Evolutionary conservation across 2,888 invertebrate species (phyloP).

Genomic region (Allacma fusca): DNA sequence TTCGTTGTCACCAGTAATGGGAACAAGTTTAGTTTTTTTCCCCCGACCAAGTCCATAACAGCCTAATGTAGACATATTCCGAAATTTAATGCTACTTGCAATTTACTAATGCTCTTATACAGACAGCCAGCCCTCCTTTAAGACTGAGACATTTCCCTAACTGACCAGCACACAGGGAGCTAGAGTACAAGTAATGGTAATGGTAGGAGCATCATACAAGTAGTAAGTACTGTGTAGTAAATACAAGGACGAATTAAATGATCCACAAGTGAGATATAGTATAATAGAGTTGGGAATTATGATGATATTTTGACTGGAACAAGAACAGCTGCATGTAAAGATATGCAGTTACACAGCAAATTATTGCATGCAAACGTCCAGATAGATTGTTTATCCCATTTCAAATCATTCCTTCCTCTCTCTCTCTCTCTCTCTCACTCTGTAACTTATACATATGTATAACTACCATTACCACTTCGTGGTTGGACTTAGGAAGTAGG

Average conservation of each 20-base stretch:
- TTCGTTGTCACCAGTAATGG: no score
- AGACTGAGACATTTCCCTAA: no score
- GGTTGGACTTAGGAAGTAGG: slow-evolving; percentile 9
- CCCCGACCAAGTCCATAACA: no score
- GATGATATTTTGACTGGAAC: slow-evolving; percentile 38
- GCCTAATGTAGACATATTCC: no score
- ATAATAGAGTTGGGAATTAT: slow-evolving; percentile 27
- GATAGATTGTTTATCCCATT: slow-evolving; percentile 36
- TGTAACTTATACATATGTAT: neutral
- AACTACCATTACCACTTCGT: neutral
- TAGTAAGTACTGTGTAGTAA: no score
- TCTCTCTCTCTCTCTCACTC: neutral
- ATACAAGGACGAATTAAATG: neutral
- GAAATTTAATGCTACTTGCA: no score
- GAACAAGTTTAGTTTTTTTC: no score
- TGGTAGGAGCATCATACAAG: no score
- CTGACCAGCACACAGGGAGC: no score
- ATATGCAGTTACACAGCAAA: slow-evolving; percentile 38
- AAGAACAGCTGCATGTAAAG: slow-evolving; percentile 33
- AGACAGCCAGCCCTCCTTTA: no score
- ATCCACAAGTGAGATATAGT: slow-evolving; percentile 21
- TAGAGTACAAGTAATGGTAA: no score
- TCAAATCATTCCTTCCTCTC: slow-evolving; percentile 24
- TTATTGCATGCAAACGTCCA: slow-evolving; percentile 38
- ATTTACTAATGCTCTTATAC: no score